phyloP scores from a whole-genome alignment of 2,888 invertebrate species.

The Sacculina carcini region DNA sequence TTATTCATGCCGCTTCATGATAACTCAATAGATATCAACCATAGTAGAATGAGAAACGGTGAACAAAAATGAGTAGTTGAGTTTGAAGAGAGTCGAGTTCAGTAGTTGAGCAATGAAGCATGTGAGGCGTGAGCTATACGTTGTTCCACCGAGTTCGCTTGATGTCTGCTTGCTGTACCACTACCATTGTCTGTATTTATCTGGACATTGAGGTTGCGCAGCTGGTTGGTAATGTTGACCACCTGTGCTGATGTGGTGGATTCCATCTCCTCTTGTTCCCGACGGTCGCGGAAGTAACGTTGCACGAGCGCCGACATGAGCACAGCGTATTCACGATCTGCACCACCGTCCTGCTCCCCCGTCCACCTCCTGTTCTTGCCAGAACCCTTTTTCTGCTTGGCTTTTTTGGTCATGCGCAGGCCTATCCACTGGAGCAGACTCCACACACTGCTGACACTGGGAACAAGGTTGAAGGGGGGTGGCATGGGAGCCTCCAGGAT shows the following conservation, averaged over 20 bases:
- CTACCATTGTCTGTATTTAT: too few species aligned
- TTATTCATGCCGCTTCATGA: too few species aligned
- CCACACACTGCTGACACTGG: background rate
- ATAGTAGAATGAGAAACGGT: too few species aligned
- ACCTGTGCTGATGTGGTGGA: background rate
- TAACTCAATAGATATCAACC: too few species aligned
- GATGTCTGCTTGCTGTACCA: too few species aligned
- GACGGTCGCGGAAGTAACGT: background rate
- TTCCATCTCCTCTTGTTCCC: background rate
- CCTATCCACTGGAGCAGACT: background rate
- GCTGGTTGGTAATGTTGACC: background rate
- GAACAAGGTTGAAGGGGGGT: background rate
- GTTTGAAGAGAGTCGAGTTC: too few species aligned
- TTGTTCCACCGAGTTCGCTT: too few species aligned
- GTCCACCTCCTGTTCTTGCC: background rate
- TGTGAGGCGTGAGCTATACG: too few species aligned
- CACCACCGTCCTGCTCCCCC: background rate
- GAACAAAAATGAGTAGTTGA: too few species aligned
- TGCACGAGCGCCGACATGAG: background rate
- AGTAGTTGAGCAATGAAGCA: too few species aligned
- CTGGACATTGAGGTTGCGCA: background rate
- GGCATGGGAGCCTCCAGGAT: conserved; percentile 1
- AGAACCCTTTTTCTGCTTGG: background rate
- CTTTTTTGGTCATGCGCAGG: background rate
- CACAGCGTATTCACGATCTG: too few species aligned